Evolutionary conservation across 2,888 invertebrate species (phyloP), one percentile per base, ranked within the genome.

Genomic region (Sycophila texana): DNA sequence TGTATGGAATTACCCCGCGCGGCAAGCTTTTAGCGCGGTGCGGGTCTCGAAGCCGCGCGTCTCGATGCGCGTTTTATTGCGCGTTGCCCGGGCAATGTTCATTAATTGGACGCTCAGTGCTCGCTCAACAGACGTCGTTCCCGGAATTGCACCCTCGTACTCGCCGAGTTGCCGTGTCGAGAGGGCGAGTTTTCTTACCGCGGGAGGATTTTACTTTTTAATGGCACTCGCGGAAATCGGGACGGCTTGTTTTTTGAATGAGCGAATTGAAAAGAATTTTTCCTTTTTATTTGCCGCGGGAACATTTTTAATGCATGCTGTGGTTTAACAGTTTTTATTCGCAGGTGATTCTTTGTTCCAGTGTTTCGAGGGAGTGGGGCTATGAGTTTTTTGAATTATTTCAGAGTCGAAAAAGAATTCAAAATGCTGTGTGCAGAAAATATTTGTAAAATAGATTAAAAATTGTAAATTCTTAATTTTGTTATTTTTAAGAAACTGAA

Each of bases 1-100:
- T 73, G 60, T 60, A 72, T 71, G 74, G 57, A 74, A 79, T 79
- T 70, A 70, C 74, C 39, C 16, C 26, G 57, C 14, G 61, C 30
- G n/a, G 47, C 0, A 1, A 2, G 75, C 75, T 68, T 58, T 74
- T 77, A 71, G 72, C n/a, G 51, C 20, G 7, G n/a, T 20, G 22
- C 30, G 57, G 39, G 63, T 53, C 75, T 75, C 53, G 71, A 14
- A 22, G 16, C 20, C 39, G 71, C 14, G 30, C 30, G 39, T 26
- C 39, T 58, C 74, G 65, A 65, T 63, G 63, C 18, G 53, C 58
- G 39, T 74, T 71, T 74, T 70, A 73, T 63, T 71, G 39, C 18
- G 20, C 49, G 30, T 30, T 39, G 39, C 39, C 47, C 18, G 22
- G 39, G 66, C 66, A 65, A 71, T 74, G 60, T 51, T 79, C 60